Evolutionary conservation across 2,888 invertebrate genomes (phyloP).

Genomic region (Carpatolechia fugitivella): DNA sequence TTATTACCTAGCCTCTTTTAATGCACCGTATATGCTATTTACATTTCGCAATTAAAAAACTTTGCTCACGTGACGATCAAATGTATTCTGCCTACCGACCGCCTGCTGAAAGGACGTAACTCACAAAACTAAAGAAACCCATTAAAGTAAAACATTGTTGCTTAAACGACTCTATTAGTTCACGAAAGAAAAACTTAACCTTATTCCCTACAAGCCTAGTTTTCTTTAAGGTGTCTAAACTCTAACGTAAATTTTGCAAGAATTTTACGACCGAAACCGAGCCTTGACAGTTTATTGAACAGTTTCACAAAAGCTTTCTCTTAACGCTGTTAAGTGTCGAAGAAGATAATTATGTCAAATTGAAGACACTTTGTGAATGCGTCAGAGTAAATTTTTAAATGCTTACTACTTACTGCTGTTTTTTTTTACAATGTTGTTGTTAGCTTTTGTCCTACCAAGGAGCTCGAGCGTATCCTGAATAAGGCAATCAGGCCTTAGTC

Average conservation of each 20-base stretch:
- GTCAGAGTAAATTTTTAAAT: not conserved
- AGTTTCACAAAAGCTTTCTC: not conserved
- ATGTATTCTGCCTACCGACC: not conserved
- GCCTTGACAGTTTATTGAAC: not conserved
- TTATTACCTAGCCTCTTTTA: no score
- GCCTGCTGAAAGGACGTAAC: not conserved
- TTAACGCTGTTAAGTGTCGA: not conserved
- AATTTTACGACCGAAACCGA: not conserved
- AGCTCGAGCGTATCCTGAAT: no score
- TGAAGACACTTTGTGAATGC: not conserved
- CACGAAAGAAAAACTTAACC: not conserved
- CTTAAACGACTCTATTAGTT: not conserved
- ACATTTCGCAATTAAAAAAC: no score
- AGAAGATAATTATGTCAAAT: no score
- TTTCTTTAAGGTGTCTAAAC: not conserved
- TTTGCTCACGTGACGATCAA: no score
- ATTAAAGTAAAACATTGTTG: not conserved
- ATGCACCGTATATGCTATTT: no score
- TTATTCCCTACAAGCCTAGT: constrained; percentile 7
- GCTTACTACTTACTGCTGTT: not conserved
- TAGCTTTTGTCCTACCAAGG: no score
- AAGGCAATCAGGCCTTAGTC: no score
- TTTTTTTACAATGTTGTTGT: not conserved
- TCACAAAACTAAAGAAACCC: not conserved
- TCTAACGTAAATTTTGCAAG: not conserved